Evolutionary conservation across 2,888 invertebrate genomes (phyloP).

Genomic region (Agrypnus murinus): DNA sequence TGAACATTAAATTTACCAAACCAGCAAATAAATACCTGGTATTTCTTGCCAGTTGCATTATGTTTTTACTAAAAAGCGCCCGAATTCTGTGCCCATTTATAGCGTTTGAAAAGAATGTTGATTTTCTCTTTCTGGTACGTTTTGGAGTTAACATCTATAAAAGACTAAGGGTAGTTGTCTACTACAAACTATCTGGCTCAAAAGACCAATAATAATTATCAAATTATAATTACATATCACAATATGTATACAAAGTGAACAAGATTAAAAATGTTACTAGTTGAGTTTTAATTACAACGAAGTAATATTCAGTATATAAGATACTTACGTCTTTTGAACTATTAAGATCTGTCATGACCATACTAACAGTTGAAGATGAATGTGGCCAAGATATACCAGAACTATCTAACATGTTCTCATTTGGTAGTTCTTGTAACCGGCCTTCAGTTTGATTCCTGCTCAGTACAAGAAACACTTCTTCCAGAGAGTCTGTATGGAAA

Average conservation of each 20-base stretch:
- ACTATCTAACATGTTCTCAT: conserved; percentile 54
- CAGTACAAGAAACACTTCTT: conserved; percentile 90
- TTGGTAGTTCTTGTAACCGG: conserved; percentile 55
- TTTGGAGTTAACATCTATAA: conserved; percentile 28
- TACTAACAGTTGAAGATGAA: conserved; percentile 20
- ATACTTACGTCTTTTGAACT: conserved; percentile 54
- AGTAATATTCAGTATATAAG: no score
- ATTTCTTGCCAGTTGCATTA: conserved; percentile 62
- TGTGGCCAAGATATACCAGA: conserved; percentile 4
- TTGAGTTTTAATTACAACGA: no score
- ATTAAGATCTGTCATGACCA: conserved; percentile 35
- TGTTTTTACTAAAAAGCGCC: conserved; percentile 63
- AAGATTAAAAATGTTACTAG: no score
- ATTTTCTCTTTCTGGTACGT: conserved; percentile 25
- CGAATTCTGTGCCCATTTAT: conserved; percentile 57
- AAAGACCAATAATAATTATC: no score
- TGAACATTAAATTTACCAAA: conserved; percentile 36
- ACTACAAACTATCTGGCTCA: no score
- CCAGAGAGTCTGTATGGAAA: conserved; percentile 84
- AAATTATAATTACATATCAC: no score
- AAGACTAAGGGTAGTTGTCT: no score
- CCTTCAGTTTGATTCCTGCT: conserved; percentile 78
- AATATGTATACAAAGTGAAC: no score
- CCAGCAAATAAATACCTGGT: conserved; percentile 43
- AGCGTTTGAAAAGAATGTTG: conserved; percentile 9